Base-by-base conservation (phyloP, 2,113 vertebrate genomes). In the Aegotheles bennettii region DNA sequence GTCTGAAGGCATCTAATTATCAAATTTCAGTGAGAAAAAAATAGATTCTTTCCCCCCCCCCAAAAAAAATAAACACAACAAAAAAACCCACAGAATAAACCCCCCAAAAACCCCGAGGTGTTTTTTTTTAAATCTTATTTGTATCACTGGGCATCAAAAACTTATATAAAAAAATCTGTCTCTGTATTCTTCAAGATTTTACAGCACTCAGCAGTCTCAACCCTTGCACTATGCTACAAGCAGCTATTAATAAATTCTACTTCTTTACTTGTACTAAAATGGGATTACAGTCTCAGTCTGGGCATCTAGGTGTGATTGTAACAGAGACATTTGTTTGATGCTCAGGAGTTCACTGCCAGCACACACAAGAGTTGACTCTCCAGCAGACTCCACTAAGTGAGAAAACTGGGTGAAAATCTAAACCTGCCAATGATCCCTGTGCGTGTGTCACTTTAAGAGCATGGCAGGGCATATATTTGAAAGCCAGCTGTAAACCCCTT, bases 401-500 rank as follows among this genome's bases (percentile, higher is more conserved):
- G 56, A 81, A 71, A 89, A 61, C 11, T 29, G 73, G 61, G 42
- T 65, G 47, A 29, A 91, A 75, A 82, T 11, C 43, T 42, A 35
- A 91, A 73, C 28, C 26, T 64, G 53, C 25, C 57, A 43, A 7
- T 1, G 3, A n/a, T 21, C 29, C 2, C 4, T 15, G 8, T 5
- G 31, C 8, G 35, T 84, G 65, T 92, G 42, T 75, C 43, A 19
- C 96, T 95, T 95, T 94, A 94, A 94, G 89, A 87, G n/a, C 45
- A 75, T 12, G 78, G 70, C 64, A 95, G 74, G 87, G 81, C 81
- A 87, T 91, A 59, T 82, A 87, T 94, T 95, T 93, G 91, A 95
- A 91, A 95, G 78, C 84, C 91, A 94, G 96, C 94, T 92, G 87
- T 91, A 93, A 97, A 93, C 28, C 93, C 78, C 84, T 74, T 76